Base-by-base conservation (phyloP, 2,888 invertebrate genomes). In the Orthosia incerta region DNA sequence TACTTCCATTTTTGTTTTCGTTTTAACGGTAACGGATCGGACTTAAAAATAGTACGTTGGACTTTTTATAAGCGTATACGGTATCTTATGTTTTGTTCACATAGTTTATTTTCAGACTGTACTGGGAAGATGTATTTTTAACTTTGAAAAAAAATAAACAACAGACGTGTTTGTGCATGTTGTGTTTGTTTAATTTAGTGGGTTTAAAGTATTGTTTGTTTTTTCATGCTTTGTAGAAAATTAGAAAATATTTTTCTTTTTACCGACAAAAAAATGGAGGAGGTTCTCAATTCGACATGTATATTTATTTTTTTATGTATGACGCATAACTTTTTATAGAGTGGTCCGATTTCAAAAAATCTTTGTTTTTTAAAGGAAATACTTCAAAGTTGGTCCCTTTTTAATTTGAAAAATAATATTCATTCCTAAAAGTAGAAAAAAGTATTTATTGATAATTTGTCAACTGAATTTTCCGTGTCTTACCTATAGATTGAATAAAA, bases 11-110 rank as follows among this genome's bases (percentile, higher is more conserved):
- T 83, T 80, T 79, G 74, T 84, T 85, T 81, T 84, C 64, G 63
- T 83, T 82, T 82, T 80, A 78, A 80, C 79, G 66, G 79, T 88
- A 88, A 86, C 88, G 87, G 88, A 79, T 72, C 73, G 75, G 74
- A 56, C 78, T 76, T 87, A 82, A 86, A 84, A 84, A 87, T 87
- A 86, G 80, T 67, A 66, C 56, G 62, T 71, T 74, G 74, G 63
- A 74, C 55, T 73, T 79, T 83, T 79, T 73, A 73, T 69, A 48
- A 68, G 71, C 69, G 26, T 71, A 39, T 39, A 70, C 64, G 26
- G 82, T 75, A 74, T 71, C 71, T 80, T 74, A 67, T 81, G 64
- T 81, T 84, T 72, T 78, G 66, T 74, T 50, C 31, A 51, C 63
- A 26, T 72, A 59, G 73, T 82, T 83, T 79, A 71, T 80, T 73